These are phyloP conservation scores for Chloebia gouldiae DNA, from an alignment of 2,113 vertebrate species.

Conservation along the genomic window DNA sequence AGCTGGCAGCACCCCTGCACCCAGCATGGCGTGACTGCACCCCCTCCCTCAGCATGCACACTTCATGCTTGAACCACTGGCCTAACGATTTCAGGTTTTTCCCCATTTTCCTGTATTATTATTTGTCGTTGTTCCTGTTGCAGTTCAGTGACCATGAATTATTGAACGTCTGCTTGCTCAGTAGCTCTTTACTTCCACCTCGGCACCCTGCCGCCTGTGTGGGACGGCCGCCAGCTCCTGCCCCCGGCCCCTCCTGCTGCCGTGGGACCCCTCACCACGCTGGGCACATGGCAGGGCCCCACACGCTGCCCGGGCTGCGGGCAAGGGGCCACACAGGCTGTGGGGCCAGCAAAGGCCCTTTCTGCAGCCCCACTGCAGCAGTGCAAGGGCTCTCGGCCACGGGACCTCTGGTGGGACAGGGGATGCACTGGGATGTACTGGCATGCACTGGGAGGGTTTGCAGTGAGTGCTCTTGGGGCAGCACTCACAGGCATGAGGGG, in stretches of 20 bases:
- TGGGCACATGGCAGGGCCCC: not conserved
- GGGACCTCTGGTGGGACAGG: fast-evolving
- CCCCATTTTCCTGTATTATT: constrained; percentile 55
- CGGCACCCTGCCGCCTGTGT: not conserved
- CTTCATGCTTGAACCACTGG: constrained; percentile 31
- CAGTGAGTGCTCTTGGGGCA: fast-evolving
- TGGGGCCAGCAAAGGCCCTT: not conserved
- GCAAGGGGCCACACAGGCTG: fast-evolving
- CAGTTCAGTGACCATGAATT: constrained; percentile 64
- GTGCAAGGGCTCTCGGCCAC: fast-evolving
- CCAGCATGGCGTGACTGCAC: not conserved
- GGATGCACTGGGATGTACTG: not conserved
- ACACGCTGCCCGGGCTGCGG: fast-evolving
- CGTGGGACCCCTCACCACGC: fast-evolving
- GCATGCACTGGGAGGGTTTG: not conserved
- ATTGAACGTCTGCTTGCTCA: constrained; percentile 46
- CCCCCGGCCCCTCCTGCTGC: not conserved
- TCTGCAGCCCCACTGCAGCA: fast-evolving
- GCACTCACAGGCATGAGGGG: fast-evolving
- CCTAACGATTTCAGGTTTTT: constrained; percentile 37
- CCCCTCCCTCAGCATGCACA: not conserved
- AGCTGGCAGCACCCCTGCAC: not conserved
- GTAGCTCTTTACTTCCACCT: constrained; percentile 58
- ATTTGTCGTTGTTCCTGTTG: constrained; percentile 43
- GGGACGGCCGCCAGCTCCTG: not conserved